These are phyloP conservation scores for Neopelma chrysocephalum DNA, from an alignment of 2,797 vertebrate genomes.

Conservation along the genomic window DNA sequence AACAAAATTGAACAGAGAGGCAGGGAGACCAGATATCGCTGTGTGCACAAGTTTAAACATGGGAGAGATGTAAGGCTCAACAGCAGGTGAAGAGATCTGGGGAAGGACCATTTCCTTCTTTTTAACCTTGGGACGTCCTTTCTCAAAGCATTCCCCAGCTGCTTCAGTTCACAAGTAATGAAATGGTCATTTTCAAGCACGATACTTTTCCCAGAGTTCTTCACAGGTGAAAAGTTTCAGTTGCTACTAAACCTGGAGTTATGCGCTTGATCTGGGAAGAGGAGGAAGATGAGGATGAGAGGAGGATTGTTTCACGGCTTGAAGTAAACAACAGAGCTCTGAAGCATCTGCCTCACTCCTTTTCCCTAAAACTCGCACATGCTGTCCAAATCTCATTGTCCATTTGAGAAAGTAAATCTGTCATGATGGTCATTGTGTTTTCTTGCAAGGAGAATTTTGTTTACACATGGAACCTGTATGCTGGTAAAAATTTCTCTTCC, in stretches of 20 bases:
- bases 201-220: not conserved
- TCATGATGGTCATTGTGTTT: not conserved
- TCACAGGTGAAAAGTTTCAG: not conserved
- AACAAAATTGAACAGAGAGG: not conserved
- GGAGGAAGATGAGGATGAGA: not conserved
- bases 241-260: not conserved
- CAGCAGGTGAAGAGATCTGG: not conserved
- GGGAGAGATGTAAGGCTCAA: not conserved
- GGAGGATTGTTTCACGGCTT: not conserved
- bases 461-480: not conserved
- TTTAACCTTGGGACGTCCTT: not conserved
- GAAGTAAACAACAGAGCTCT: not conserved
- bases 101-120: not conserved
- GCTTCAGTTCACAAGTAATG: not conserved
- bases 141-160: not conserved
- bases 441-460: not conserved
- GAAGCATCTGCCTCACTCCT: not conserved
- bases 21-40: not conserved
- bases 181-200: not conserved
- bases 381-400: not conserved
- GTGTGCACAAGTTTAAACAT: not conserved
- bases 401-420: not conserved
- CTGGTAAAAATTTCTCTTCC: not conserved
- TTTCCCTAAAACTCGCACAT: accelerated
- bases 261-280: not conserved